Percentiles rank a stretch among this genome's conserved stretches.
These are phyloP conservation scores for Oxyura jamaicensis DNA, from an alignment of 2,113 vertebrate genomes.

Conservation along the genomic window DNA sequence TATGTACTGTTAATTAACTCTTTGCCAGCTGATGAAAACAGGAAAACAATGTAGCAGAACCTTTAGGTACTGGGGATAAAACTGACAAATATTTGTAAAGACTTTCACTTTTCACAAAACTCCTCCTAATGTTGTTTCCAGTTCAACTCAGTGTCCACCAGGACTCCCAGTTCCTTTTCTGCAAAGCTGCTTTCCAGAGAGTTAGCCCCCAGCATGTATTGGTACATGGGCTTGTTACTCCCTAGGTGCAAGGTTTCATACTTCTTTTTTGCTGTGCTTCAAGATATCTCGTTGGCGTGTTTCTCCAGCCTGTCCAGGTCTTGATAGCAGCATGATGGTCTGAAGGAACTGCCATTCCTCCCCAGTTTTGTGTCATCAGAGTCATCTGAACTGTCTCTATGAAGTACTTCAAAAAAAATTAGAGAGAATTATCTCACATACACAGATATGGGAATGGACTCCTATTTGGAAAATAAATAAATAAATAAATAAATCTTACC, in stretches of 20 bases:
- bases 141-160: background rate
- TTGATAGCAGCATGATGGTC: background rate
- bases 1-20: slow-evolving; percentile 21
- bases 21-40: background rate
- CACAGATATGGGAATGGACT: background rate
- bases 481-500: background rate
- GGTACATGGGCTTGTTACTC: background rate
- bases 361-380: background rate
- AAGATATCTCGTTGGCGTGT: background rate
- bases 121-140: background rate
- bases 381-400: background rate
- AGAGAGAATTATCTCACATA: background rate
- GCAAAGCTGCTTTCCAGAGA: background rate
- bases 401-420: background rate
- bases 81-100: background rate
- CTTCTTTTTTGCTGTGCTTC: background rate
- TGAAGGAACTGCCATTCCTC: background rate
- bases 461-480: background rate
- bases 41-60: background rate
- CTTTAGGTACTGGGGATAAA: background rate
- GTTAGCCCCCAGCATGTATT: background rate
- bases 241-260: background rate
- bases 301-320: background rate
- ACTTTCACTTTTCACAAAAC: background rate
- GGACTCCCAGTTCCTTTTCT: background rate